Evolutionary conservation across 1,140 invertebrate species (phyloP).

Genomic region (Apis florea): DNA sequence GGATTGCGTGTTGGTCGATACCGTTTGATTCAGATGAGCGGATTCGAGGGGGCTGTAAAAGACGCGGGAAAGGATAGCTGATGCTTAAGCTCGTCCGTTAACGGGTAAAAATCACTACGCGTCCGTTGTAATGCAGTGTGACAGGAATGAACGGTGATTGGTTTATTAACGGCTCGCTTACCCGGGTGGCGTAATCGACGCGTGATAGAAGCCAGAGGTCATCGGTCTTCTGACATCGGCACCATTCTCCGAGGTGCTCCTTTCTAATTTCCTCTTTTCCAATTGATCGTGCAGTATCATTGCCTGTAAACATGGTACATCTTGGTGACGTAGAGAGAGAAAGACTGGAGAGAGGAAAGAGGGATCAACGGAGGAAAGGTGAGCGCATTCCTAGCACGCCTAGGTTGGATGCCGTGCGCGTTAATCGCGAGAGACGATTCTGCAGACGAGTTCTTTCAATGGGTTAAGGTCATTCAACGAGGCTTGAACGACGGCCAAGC

Average conservation of each 20-base stretch:
- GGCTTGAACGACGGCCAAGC: conserved; percentile 66
- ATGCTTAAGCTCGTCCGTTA: conserved; percentile 61
- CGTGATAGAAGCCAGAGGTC: conserved; percentile 69
- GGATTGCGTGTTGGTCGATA: conserved; percentile 63
- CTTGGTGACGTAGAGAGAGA: not conserved
- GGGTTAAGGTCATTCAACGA: conserved; percentile 65
- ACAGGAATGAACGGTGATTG: not conserved
- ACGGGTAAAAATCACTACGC: not conserved
- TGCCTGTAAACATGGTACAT: conserved; percentile 60
- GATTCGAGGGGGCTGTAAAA: conserved; percentile 75
- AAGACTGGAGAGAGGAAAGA: not conserved
- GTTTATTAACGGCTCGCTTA: conserved; percentile 58
- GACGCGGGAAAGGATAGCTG: conserved; percentile 34
- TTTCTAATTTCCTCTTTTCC: conserved; percentile 74
- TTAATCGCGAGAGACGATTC: conserved; percentile 28
- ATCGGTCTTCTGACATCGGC: conserved; percentile 71
- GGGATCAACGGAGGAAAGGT: not conserved
- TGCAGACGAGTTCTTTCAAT: conserved; percentile 50
- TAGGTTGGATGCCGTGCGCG: not conserved
- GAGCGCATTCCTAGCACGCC: not conserved
- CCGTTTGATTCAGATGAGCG: conserved; percentile 64
- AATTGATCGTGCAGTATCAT: conserved; percentile 77
- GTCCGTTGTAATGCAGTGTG: not conserved
- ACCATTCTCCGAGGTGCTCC: conserved; percentile 75
- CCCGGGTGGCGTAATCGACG: conserved; percentile 75